Percentiles rank a stretch among this genome's conserved stretches.
phyloP scores from a whole-genome alignment of 30 jellyfish, hydroid and myxozoan genomes.

The Turritopsis dohrnii region DNA sequence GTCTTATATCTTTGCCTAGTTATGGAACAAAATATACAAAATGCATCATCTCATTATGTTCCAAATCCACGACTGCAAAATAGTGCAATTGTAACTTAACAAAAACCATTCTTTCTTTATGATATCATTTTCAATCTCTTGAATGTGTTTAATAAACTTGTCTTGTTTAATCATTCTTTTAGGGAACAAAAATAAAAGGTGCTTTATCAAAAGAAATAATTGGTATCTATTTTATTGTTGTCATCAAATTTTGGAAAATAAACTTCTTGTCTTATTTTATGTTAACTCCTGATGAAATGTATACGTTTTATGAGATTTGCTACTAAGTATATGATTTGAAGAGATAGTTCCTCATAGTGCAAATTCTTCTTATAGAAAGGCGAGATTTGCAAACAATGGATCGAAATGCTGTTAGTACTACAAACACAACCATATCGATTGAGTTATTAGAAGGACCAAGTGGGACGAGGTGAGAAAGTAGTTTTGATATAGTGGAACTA shows the following conservation, averaged over 20 bases:
- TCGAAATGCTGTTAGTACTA: not conserved
- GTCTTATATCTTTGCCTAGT: too few relatives aligned
- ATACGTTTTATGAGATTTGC: too few relatives aligned
- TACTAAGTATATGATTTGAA: not conserved
- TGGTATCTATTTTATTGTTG: not conserved
- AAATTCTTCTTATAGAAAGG: constrained; percentile 34
- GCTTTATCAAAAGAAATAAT: not conserved
- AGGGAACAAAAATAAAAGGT: not conserved
- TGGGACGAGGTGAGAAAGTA: constrained; percentile 25
- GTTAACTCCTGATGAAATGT: too few relatives aligned
- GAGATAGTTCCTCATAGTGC: not conserved
- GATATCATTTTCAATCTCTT: not conserved
- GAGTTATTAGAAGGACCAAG: constrained; percentile 54
- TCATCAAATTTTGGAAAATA: not conserved
- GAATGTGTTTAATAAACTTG: not conserved
- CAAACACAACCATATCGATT: constrained; percentile 14
- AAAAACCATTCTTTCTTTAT: too few relatives aligned
- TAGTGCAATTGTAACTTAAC: not conserved
- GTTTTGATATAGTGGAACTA: not conserved
- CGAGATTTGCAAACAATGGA: constrained; percentile 35
- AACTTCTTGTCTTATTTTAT: too few relatives aligned
- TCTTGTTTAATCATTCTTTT: not conserved
- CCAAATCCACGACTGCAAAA: too few relatives aligned
- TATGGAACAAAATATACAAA: too few relatives aligned
- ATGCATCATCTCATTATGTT: too few relatives aligned